Base-by-base conservation (phyloP, 2,797 vertebrate genomes). In the Morus bassanus region DNA sequence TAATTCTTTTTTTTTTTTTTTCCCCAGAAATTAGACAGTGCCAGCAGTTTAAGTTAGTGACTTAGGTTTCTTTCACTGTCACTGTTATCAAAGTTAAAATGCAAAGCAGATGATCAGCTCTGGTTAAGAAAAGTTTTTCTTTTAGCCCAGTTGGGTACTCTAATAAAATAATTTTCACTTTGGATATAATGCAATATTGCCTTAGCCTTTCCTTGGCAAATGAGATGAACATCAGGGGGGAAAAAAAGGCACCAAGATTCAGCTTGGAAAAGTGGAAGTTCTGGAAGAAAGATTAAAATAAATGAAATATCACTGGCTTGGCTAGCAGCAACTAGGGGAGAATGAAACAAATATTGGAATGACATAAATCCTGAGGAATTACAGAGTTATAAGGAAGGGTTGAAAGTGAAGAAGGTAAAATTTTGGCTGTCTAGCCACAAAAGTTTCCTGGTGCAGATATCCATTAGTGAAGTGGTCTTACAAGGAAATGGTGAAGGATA, bases 281-380 rank as follows among this genome's bases (percentile, higher is more conserved):
- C 94, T 95, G 91, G 93, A 96, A 95, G 95, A 96, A 95, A 93
- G 94, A 96, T 96, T 97, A 96, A 95, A 96, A 95, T 94, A 95
- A 93, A 89, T 95, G 92, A 95, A 96, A 95, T 96, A 96, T 96
- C 94, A 80, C 93, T 95, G 95, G 72, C 92, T 95, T 96, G 94
- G 95, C 94, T 56, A 89, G 91, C 89, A 89, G 94, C 92, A 89
- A 54, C 77, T 59, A 73, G 54, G 94, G 88, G 60, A 91, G 96
- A 87, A 92, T 93, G 96, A 96, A 95, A 51, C 87, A 93, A 96
- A 94, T 95, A 93, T 89, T 96, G 95, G 78, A 95, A 94, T 95
- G 96, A 96, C 92, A 97, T 96, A 97, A 96, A 97, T 97, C 94
- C 95, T 88, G 89, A 93, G 89, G 95, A 97, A 95, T 96, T 95